A percentile compares a stretch with the other conserved stretches of the same genome.
phyloP scores from a whole-genome alignment of 92 coral and sea anemone species.

The Chrysogorgia sp. region DNA sequence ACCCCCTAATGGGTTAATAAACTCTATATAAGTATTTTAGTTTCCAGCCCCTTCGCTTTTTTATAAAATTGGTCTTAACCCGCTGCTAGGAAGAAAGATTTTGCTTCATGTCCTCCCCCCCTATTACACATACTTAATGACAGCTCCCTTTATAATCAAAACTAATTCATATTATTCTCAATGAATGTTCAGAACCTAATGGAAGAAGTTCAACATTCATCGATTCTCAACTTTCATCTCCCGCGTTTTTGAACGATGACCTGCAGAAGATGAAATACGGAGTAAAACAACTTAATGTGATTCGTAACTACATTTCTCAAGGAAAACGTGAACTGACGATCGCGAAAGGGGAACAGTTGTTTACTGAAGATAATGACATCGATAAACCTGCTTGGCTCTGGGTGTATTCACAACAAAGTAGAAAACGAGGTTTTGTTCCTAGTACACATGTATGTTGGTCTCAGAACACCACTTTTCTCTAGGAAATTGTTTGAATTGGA shows the following conservation, averaged over 20 bases:
- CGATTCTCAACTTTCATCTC: conserved; percentile 16
- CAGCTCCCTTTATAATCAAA: too few relatives aligned
- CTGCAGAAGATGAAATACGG: conserved; percentile 13
- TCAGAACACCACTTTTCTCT: conserved; percentile 20
- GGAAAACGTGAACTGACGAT: conserved; percentile 78
- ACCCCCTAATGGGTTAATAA: too few relatives aligned
- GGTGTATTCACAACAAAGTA: conserved; percentile 87
- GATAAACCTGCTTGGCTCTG: conserved; percentile 85
- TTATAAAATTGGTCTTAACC: too few relatives aligned
- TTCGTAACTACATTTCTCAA: conserved; percentile 30
- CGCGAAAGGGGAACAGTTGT: conserved; percentile 86
- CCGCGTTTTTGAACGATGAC: conserved; percentile 30
- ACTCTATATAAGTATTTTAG: too few relatives aligned
- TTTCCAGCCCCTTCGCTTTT: too few relatives aligned
- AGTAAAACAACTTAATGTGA: conserved; percentile 6
- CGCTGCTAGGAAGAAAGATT: too few relatives aligned
- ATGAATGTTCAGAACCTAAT: conserved; percentile 27
- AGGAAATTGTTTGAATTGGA: not conserved
- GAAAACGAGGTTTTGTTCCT: conserved; percentile 88
- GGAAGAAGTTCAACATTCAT: not conserved
- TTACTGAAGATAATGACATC: conserved; percentile 85
- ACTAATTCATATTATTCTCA: not conserved
- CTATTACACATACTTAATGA: too few relatives aligned
- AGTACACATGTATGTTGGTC: conserved; percentile 71
- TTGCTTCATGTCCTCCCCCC: too few relatives aligned